Conservation (phyloP, 1,140 invertebrate species). For the Hycleus phaleratus region DNA sequence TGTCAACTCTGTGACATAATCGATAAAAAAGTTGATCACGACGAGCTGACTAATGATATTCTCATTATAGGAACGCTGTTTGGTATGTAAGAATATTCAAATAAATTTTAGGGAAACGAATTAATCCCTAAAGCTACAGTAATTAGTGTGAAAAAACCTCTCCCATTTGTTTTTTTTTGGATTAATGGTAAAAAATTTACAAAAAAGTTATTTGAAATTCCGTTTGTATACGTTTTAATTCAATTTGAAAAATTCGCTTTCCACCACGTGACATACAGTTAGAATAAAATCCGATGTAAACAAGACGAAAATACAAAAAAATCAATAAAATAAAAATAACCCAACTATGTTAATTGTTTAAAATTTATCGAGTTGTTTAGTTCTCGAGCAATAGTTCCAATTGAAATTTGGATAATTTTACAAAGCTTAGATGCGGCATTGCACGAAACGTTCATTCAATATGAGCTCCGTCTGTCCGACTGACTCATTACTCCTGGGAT, state of each 20-base stretch:
- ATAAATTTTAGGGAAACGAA: too few species aligned
- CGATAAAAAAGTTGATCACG: constrained; percentile 12
- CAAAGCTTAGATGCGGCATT: constrained; percentile 8
- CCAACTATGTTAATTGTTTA: too few species aligned
- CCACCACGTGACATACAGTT: background rate
- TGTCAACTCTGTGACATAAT: constrained; percentile 10
- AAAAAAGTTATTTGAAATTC: constrained; percentile 12
- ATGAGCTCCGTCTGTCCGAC: constrained; percentile 21
- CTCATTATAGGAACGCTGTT: background rate
- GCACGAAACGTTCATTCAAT: constrained; percentile 16
- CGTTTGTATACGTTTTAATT: constrained; percentile 13
- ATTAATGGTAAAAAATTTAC: background rate
- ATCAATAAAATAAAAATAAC: too few species aligned
- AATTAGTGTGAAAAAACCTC: too few species aligned
- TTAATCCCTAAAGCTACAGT: too few species aligned
- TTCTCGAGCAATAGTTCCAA: too few species aligned
- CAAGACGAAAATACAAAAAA: too few species aligned
- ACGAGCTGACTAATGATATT: constrained; percentile 7
- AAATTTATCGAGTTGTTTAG: too few species aligned
- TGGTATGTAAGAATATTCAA: too few species aligned
- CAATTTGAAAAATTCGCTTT: constrained; percentile 11
- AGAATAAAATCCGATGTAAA: too few species aligned
- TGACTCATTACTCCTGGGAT: constrained; percentile 30
- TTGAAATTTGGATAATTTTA: constrained; percentile 16
- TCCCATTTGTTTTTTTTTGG: too few species aligned